Percentiles rank a stretch among this genome's conserved stretches.
These are phyloP conservation scores for Noctua janthina DNA, from an alignment of 2,888 invertebrate genomes.

Conservation along the genomic window DNA sequence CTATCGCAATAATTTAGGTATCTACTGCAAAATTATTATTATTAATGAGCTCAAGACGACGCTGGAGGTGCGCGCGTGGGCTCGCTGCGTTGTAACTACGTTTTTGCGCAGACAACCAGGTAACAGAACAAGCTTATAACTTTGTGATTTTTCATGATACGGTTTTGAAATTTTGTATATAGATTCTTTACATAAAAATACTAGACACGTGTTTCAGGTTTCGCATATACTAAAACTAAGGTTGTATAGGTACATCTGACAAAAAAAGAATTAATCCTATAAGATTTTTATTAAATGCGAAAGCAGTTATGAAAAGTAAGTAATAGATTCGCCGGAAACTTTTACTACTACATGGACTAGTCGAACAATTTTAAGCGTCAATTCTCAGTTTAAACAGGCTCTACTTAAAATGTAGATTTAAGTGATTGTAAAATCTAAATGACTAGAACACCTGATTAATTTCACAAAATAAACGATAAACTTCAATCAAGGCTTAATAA, in stretches of 20 bases:
- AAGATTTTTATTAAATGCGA: neutral
- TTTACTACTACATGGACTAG: neutral
- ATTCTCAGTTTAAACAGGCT: neutral
- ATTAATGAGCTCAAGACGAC: too few relatives aligned
- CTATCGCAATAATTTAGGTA: too few relatives aligned
- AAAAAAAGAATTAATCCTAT: neutral
- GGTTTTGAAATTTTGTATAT: too few relatives aligned
- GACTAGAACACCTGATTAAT: neutral
- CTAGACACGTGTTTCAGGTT: too few relatives aligned
- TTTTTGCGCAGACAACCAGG: too few relatives aligned
- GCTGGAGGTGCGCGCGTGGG: too few relatives aligned
- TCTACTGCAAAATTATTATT: too few relatives aligned
- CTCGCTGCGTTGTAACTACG: too few relatives aligned
- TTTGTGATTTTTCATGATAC: too few relatives aligned
- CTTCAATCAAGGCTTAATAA: neutral
- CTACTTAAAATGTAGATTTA: neutral
- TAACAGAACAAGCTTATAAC: too few relatives aligned
- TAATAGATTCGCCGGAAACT: neutral
- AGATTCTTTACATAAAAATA: too few relatives aligned
- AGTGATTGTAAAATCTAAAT: neutral
- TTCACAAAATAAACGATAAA: neutral
- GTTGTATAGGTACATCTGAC: neutral
- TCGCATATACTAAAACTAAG: too few relatives aligned
- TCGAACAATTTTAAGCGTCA: neutral
- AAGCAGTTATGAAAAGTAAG: neutral